Evolutionary conservation across 2,797 vertebrate species (phyloP).

Genomic region (Cossypha heuglini): DNA sequence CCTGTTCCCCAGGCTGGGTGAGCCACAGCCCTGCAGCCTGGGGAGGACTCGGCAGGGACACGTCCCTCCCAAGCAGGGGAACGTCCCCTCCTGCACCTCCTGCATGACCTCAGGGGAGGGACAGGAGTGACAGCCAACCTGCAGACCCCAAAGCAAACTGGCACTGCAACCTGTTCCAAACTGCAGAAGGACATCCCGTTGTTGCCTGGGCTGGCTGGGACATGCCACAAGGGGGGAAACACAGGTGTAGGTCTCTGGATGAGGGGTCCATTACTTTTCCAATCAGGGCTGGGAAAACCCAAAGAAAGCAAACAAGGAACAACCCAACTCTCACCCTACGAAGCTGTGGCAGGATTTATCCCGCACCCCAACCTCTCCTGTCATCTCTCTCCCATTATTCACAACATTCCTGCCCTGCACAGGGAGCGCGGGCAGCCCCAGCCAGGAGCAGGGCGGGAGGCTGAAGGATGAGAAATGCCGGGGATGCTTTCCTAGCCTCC

Average conservation of each 20-base stretch:
- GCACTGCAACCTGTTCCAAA: neutral
- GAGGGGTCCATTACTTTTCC: neutral
- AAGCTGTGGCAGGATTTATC: neutral
- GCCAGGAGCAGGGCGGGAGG: neutral
- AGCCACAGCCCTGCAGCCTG: constrained; percentile 3
- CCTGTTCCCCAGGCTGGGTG: constrained; percentile 38
- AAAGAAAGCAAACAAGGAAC: neutral
- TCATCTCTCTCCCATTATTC: neutral
- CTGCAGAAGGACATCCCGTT: neutral
- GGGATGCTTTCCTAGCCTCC: constrained; percentile 1
- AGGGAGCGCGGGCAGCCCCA: rapidly evolving
- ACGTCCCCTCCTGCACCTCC: neutral
- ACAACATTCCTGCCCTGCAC: neutral
- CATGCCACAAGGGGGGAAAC: neutral
- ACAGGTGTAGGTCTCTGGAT: neutral
- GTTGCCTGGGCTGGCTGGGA: neutral
- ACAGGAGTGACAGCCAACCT: neutral
- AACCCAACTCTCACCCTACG: neutral
- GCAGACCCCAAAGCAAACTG: neutral
- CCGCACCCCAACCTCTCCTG: neutral
- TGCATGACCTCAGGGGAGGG: neutral
- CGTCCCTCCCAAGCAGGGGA: neutral
- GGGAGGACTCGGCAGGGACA: neutral
- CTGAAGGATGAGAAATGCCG: constrained; percentile 17
- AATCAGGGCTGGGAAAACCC: neutral